phyloP scores from a whole-genome alignment of 2,113 vertebrate species.

The Apteryx mantelli region DNA sequence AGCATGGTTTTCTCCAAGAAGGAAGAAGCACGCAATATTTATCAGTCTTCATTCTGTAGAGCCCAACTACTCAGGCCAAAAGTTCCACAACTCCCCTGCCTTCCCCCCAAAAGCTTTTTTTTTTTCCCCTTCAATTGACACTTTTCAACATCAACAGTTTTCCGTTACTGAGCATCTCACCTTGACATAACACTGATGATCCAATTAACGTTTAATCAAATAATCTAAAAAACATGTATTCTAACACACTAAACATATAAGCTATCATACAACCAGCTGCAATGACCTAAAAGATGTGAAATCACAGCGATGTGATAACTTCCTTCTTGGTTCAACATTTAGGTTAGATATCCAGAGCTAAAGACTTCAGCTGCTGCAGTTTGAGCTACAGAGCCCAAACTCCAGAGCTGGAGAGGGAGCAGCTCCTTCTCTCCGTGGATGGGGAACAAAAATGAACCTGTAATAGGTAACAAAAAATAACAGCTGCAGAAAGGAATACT shows the following conservation, averaged over 20 bases:
- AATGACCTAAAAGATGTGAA: neutral
- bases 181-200: neutral
- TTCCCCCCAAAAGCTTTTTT: neutral
- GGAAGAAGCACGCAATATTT: neutral
- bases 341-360: neutral
- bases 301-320: neutral
- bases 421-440: neutral
- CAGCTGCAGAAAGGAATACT: too few relatives aligned
- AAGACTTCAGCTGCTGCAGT: neutral
- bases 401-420: neutral
- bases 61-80: neutral
- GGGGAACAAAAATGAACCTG: too few relatives aligned
- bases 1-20: neutral
- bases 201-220: neutral
- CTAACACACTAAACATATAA: neutral
- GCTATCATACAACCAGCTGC: neutral
- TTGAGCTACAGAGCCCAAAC: neutral
- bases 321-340: neutral
- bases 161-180: neutral
- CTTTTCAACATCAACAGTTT: neutral
- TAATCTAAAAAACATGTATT: too few relatives aligned
- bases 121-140: neutral
- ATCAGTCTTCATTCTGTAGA: neutral
- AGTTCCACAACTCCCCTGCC: neutral
- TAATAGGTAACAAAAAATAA: too few relatives aligned